Evolutionary conservation across 2,113 vertebrate genomes (phyloP), one percentile per base, ranked within the genome.

Genomic region (Danionella cerebrum): DNA sequence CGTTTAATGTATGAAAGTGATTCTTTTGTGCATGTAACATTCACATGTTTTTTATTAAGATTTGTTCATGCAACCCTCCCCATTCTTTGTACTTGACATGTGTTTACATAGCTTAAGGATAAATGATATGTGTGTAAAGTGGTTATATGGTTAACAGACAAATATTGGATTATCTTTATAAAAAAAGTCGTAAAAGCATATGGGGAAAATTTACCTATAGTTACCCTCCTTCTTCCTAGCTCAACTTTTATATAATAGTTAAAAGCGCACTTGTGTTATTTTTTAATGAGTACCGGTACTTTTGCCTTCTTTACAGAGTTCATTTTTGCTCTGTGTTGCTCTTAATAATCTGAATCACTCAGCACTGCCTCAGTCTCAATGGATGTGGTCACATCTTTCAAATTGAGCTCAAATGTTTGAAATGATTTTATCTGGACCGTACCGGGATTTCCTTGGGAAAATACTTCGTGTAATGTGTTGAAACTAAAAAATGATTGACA

Each of bases 401-500:
- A 59, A 29, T 14, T 29, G 14, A 44, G 39, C n/a, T 29, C 24
- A 27, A 45, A 13, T 60, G 24, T 29, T 42, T 60, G 14, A 45
- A 60, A 19, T 19, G 2, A 60, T 45, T 59, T 14, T 21, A 60
- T 60, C 39, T 29, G 14, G 50, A 16, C 16, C 3, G 35, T 39
- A n/a, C 29, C 13, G 2, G 24, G 14, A 44, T 18, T 59, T 59
- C 25, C 39, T 19, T 31, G 55, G 3, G 5, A 31, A 60, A 60
- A 60, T 13, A 10, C 39, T 13, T 45, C 36, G 12, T 42, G 57
- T 31, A n/a, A 31, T 31, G 14, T 18, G 39, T 45, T 13, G 11
- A 31, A 21, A 16, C 57, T 21, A 16, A 60, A 19, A 60, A 21
- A 45, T 60, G 57, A 45, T 33, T 44, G 39, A 44, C 57, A 45